A percentile compares a stretch with the other conserved stretches of the same genome.
Evolutionary conservation across 30 jellyfish, hydroid and myxozoan genomes (phyloP).

Genomic region (Pelagia noctiluca): DNA sequence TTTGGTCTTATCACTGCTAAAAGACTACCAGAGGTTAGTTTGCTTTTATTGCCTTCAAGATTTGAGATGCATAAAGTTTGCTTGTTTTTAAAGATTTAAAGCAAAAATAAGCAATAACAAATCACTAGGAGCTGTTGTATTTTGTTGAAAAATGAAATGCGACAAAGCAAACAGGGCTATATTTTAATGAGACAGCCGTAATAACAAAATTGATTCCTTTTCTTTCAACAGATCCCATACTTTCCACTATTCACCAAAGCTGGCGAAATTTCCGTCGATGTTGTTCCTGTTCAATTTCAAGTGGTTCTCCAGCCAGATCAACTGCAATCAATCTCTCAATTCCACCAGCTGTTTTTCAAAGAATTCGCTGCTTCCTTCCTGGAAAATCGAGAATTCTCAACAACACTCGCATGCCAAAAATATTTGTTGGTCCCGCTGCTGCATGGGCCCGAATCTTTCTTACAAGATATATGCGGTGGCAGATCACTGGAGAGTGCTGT

Average conservation of each 20-base stretch:
- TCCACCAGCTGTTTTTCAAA: conserved; percentile 31
- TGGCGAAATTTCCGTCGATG: conserved; percentile 62
- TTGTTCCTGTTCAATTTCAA: conserved; percentile 6
- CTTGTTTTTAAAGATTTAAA: no score
- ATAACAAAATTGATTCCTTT: not conserved
- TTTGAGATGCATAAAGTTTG: no score
- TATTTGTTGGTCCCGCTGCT: not conserved
- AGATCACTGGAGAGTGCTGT: conserved; percentile 1
- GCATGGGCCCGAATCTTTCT: not conserved
- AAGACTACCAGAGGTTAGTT: conserved; percentile 66
- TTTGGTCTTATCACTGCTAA: conserved; percentile 68
- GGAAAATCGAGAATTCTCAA: not conserved
- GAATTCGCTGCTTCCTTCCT: conserved; percentile 12
- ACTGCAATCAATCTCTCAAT: conserved; percentile 6
- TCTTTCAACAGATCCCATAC: conserved; percentile 55
- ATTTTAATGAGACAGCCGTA: no score
- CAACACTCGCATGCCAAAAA: not conserved
- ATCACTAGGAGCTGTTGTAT: no score
- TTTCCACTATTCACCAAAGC: conserved; percentile 69
- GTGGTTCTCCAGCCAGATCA: not conserved
- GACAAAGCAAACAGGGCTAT: no score
- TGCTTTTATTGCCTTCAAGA: no score
- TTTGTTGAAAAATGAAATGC: no score
- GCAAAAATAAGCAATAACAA: no score
- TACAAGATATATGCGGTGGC: not conserved